A percentile compares a stretch with the other conserved stretches of the same genome.
These are phyloP conservation scores for Haemorhous mexicanus DNA, from an alignment of 2,113 vertebrate genomes.

Conservation along the genomic window DNA sequence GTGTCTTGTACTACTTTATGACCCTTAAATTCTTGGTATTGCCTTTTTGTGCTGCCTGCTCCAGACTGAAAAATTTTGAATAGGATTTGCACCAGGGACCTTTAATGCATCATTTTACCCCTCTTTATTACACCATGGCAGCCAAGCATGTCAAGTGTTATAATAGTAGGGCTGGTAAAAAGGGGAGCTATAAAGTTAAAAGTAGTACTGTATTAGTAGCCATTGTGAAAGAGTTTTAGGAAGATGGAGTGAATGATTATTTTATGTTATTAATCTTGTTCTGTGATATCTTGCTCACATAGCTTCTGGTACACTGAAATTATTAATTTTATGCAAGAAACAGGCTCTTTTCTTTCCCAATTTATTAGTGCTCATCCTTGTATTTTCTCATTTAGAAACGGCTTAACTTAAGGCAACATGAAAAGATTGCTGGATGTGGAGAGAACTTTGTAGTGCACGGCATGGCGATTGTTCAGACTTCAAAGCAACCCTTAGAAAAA, in stretches of 20 bases:
- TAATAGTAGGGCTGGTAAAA: not conserved
- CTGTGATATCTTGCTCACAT: not conserved
- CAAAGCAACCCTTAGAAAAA: constrained; percentile 73
- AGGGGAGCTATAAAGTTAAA: not conserved
- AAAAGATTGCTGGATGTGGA: constrained; percentile 44
- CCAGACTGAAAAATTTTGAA: not conserved
- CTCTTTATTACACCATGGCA: not conserved
- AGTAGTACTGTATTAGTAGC: not conserved
- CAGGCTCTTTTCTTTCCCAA: not conserved
- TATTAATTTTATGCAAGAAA: constrained; percentile 41
- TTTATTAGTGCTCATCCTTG: not conserved
- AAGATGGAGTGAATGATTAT: not conserved
- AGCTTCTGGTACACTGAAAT: constrained; percentile 10
- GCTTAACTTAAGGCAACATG: constrained; percentile 19
- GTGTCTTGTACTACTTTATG: not conserved
- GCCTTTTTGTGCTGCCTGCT: not conserved
- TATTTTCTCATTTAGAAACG: constrained; percentile 43
- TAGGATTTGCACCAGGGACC: not conserved
- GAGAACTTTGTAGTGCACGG: constrained; percentile 46
- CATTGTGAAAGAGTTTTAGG: not conserved
- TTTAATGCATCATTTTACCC: constrained; percentile 17
- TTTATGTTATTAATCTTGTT: constrained; percentile 5
- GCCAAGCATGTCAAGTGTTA: constrained; percentile 12
- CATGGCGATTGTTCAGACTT: constrained; percentile 69
- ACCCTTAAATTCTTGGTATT: not conserved